A percentile compares a stretch with the other conserved stretches of the same genome.
Evolutionary conservation across 2,888 invertebrate species (phyloP).

Genomic region (Phengaris arion): DNA sequence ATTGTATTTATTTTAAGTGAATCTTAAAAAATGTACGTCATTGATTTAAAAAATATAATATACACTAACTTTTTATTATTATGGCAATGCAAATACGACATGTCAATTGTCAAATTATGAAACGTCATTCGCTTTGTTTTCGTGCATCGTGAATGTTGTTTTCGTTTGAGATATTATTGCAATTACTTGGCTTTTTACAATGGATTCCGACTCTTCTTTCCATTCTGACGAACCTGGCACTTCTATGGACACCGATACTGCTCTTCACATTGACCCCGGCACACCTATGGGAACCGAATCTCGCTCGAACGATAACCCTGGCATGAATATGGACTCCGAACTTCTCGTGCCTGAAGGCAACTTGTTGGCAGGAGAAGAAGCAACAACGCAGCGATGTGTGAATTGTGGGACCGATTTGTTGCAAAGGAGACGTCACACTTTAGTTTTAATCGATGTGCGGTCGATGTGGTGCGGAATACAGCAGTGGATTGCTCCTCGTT

Average conservation of each 20-base stretch:
- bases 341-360: background rate
- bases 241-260: background rate
- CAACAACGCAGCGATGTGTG: no score
- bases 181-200: background rate
- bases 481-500: no score
- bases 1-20: no score
- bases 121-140: background rate
- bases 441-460: no score
- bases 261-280: background rate
- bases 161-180: background rate
- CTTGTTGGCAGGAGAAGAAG: no score
- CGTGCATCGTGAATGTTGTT: background rate
- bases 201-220: background rate
- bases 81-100: background rate
- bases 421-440: no score
- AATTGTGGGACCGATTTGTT: no score
- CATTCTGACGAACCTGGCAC: background rate
- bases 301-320: background rate
- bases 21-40: no score
- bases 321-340: background rate
- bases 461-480: no score
- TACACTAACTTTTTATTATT: background rate
- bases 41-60: no score
- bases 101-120: background rate
- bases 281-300: background rate